Evolutionary conservation across 2,797 vertebrate species (phyloP), one percentile per base, ranked within the genome.

Genomic region (Argyrosomus regius): DNA sequence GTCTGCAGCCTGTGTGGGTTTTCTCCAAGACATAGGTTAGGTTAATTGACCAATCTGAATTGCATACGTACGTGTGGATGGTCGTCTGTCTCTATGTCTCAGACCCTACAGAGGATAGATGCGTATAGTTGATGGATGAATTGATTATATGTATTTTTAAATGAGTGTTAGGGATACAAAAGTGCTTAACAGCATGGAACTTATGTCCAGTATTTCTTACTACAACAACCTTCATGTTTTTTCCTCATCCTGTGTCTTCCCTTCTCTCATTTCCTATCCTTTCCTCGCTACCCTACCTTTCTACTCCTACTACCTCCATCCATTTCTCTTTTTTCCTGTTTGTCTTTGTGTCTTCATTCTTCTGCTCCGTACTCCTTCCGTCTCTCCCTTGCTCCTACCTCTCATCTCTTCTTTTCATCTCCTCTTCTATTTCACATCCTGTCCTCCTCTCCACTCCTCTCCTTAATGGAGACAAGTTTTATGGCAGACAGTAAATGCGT

Each of bases 401-500:
- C 66, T 57, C 66, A 60, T 83, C 83, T 75, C 62, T 43, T 45
- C 45, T 70, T 75, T 71, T 71, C 28, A 52, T 71, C 63, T 72
- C 39, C 53, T 62, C 46, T 18, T 78, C 82, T 52, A 49, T 72
- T 65, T 78, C 63, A 78, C 79, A 78, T 75, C 72, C 80, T 78
- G 65, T 72, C 85, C 77, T 83, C 78, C 85, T 82, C 78, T 84
- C 69, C 80, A 60, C 73, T 88, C 62, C 59, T 50, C 75, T 86
- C 64, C 76, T 62, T 89, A 90, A 94, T 94, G 88, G 91, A 92
- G 86, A 90, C 87, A 86, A 82, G 87, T 91, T 93, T 94, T 92
- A 94, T 91, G 82, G 87, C 85, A 77, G 82, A 92, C 80, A 91
- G 80, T 93, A 93, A 95, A 95, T 83, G 88, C 81, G 84, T 93